Base-by-base conservation (phyloP, 2,888 invertebrate species). In the Vandiemenella viatica region DNA sequence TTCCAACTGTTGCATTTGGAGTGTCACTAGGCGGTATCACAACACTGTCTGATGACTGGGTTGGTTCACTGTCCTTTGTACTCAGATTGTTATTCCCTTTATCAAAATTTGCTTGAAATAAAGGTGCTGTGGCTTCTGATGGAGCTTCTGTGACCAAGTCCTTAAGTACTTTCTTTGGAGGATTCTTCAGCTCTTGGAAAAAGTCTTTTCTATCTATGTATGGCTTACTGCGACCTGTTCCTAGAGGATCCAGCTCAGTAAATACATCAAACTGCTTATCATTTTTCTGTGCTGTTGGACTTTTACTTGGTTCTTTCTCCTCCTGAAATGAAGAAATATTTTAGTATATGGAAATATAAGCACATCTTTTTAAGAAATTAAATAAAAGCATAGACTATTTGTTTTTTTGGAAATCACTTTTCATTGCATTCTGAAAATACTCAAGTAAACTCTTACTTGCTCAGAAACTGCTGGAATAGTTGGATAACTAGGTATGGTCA, bases 131-230 rank as follows among this genome's bases (percentile, higher is more conserved):
- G 5, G 53, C 48, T 26, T 54, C 55, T 23, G 48, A 32, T 7
- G 50, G 49, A 1, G 47, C 48, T 37, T 58, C 62, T 3, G 59
- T 60, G 50, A 80, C 81, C 65, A 91, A 73, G 69, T 91, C 91
- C 72, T 90, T 89, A 60, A 91, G 76, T 55, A 86, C 84, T 71
- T 88, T 89, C 73, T 90, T 89, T 59, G 90, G 89, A 58, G 91
- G 91, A 70, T 91, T 90, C 74, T 91, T 91, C 63, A 91, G 76
- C 68, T 91, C 89, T 74, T 90, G 88, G 75, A 92, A 92, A 75
- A 92, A 92, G 71, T 89, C 87, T 75, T 91, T 91, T 72, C 89
- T 89, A 75, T 92, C 91, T 63, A 91, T 80, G 73, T 90, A 92
- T 55, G 91, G 91, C 70, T 85, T 86, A 69, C 83, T 86, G 68